Conservation (phyloP, 2,113 vertebrate species). For the Cololabis saira region DNA sequence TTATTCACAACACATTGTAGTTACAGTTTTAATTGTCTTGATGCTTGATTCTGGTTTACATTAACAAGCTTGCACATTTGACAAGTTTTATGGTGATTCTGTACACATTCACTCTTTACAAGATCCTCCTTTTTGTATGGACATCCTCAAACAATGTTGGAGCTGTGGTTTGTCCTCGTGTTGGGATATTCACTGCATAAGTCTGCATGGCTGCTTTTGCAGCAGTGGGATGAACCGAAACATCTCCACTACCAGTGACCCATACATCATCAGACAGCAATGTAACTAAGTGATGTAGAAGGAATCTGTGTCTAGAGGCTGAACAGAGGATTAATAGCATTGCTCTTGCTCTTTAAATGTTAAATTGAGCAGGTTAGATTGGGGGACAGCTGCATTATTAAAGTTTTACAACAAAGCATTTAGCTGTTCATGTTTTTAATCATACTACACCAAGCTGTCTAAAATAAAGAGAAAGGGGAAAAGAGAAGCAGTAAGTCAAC, state of each 20-base stretch:
- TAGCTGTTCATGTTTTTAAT: slow-evolving; percentile 27
- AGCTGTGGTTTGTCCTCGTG: slow-evolving; percentile 10
- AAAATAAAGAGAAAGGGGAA: not conserved
- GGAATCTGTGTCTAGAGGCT: slow-evolving; percentile 36
- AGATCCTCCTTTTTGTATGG: slow-evolving; percentile 16
- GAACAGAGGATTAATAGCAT: slow-evolving; percentile 45
- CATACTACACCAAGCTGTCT: slow-evolving; percentile 16
- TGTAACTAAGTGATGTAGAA: slow-evolving; percentile 10
- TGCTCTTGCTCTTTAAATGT: slow-evolving; percentile 41
- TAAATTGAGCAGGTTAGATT: slow-evolving; percentile 31
- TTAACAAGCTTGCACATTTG: too few relatives aligned
- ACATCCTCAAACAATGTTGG: slow-evolving; percentile 11
- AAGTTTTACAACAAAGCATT: slow-evolving; percentile 34
- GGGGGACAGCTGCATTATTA: slow-evolving; percentile 12
- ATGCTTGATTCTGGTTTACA: too few relatives aligned
- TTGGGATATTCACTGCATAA: slow-evolving; percentile 24
- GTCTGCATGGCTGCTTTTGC: slow-evolving; percentile 21
- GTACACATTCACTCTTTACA: slow-evolving; percentile 10
- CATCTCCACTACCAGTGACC: slow-evolving; percentile 29
- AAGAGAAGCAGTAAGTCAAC: too few relatives aligned
- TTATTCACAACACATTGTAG: too few relatives aligned
- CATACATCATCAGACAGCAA: slow-evolving; percentile 32
- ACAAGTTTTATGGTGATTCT: too few relatives aligned
- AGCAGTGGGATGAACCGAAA: slow-evolving; percentile 18
- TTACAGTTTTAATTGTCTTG: too few relatives aligned